phyloP scores from a whole-genome alignment of 2,113 vertebrate species.

The Aix galericulata region DNA sequence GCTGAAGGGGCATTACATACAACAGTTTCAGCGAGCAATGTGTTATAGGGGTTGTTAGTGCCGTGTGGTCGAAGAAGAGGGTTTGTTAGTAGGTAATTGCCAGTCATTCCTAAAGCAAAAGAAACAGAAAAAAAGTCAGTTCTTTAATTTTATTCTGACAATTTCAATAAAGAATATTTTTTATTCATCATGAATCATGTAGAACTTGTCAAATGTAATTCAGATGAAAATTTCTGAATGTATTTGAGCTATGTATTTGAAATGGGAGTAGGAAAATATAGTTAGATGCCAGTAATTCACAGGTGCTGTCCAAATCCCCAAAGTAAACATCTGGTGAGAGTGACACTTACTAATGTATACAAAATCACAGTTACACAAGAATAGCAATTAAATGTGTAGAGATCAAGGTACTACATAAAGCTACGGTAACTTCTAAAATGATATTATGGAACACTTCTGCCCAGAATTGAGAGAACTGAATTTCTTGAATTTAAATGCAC shows the following conservation, averaged over 20 bases:
- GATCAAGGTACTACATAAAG: constrained; percentile 69
- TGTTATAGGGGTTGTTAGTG: constrained; percentile 99
- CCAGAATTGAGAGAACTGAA: constrained; percentile 61
- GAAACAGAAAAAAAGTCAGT: constrained; percentile 88
- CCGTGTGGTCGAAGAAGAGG: constrained; percentile 99
- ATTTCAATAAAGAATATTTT: constrained; percentile 71
- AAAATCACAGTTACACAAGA: constrained; percentile 78
- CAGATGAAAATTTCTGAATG: constrained; percentile 67
- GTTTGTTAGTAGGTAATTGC: constrained; percentile 99
- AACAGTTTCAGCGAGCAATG: constrained; percentile 99
- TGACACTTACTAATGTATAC: constrained; percentile 82
- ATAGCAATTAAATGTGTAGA: constrained; percentile 77
- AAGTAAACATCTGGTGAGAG: constrained; percentile 80
- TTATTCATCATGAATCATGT: constrained; percentile 56
- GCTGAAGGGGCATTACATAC: constrained; percentile 99
- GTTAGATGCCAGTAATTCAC: constrained; percentile 76
- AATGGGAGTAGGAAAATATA: constrained; percentile 69
- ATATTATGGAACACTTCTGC: constrained; percentile 47
- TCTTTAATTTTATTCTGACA: constrained; percentile 77
- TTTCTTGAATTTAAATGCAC: constrained; percentile 67
- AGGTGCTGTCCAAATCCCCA: constrained; percentile 79
- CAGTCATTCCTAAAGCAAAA: constrained; percentile 98
- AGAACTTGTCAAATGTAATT: constrained; percentile 70
- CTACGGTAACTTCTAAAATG: constrained; percentile 68
- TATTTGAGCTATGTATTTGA: constrained; percentile 76